These are phyloP conservation scores for Dipus sagitta DNA, from an alignment of 2,797 vertebrate species.

Conservation along the genomic window DNA sequence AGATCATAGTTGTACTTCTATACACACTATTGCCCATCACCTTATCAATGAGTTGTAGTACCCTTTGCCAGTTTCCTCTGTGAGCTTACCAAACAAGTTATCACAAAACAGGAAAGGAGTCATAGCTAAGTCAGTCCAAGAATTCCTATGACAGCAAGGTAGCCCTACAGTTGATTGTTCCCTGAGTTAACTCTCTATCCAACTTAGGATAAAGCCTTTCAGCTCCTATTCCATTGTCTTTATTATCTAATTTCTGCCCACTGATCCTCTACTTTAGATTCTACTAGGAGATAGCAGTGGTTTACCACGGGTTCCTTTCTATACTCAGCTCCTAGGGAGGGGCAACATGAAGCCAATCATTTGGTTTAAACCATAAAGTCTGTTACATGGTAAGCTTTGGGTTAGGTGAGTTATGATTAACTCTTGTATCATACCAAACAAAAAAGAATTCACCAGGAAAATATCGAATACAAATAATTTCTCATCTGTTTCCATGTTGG, in stretches of 20 bases:
- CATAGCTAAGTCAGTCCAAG: not conserved
- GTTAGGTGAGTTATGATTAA: not conserved
- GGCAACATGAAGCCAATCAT: not conserved
- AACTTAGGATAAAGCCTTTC: conserved; percentile 5
- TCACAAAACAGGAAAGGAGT: conserved; percentile 29
- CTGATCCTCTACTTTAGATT: not conserved
- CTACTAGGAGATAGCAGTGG: not conserved
- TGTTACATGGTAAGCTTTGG: not conserved
- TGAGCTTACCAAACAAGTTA: conserved; percentile 5
- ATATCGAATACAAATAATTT: conserved; percentile 7
- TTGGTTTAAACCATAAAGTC: conserved; percentile 2
- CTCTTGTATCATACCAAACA: not conserved
- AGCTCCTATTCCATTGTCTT: not conserved
- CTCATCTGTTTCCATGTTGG: not conserved
- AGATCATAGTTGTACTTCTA: not conserved
- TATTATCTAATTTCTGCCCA: not conserved
- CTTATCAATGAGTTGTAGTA: not conserved
- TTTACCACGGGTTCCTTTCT: not conserved
- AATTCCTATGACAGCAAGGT: not conserved
- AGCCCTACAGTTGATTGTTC: not conserved
- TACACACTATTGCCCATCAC: conserved; percentile 26
- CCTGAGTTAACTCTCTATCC: not conserved
- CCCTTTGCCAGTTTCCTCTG: conserved; percentile 39
- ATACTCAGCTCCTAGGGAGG: not conserved
- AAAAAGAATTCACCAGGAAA: not conserved